Evolutionary conservation across 2,888 invertebrate genomes (phyloP), one percentile per base, ranked within the genome.

Genomic region (Eristalinus aeneus): DNA sequence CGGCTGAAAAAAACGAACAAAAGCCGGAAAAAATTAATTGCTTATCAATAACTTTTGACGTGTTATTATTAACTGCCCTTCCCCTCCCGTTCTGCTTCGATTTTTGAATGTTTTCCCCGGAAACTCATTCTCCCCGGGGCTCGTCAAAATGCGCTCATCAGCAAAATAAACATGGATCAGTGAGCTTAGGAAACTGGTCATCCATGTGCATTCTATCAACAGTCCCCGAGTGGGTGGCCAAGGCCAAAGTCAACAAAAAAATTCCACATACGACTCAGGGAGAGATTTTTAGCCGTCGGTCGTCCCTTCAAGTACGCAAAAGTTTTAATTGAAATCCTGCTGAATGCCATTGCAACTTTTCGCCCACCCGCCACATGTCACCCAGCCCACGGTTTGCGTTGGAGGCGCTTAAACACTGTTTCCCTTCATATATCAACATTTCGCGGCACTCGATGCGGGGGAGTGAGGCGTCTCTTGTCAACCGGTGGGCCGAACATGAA

Each of bases 201-300:
- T 11, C 22, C 56, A 27, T 22, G 56, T 46, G 60, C 71, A 46
- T 71, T 71, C 39, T 60, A 71, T 71, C 71, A 63, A 46, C 46
- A 61, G 12, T 27, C 8, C 0, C 16, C 34, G 34, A 34, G 34
- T 53, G n/a, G 53, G n/a, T 53, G n/a, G 53, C 12, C 12, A 27
- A 5, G 11, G 8, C 8, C 56, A n/a, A 22, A 11, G 4, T 12
- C 1, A 16, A 31, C 60, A 22, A 36, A 58, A 61, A 39, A 65
- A 16, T 75, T 75, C 12, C 74, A 22, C 60, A 67, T 58, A 60
- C 74, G 74, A 31, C 58, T n/a, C 46, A 20, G 22, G 36, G 31
- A 10, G 23, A 2, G 23, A 34, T 46, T 46, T 46, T 16, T 46
- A 46, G 46, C 46, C n/a, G 16, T 27, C 27, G 27, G n/a, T 27